phyloP scores from a whole-genome alignment of 2,113 vertebrate species.

The Pandion haliaetus region DNA sequence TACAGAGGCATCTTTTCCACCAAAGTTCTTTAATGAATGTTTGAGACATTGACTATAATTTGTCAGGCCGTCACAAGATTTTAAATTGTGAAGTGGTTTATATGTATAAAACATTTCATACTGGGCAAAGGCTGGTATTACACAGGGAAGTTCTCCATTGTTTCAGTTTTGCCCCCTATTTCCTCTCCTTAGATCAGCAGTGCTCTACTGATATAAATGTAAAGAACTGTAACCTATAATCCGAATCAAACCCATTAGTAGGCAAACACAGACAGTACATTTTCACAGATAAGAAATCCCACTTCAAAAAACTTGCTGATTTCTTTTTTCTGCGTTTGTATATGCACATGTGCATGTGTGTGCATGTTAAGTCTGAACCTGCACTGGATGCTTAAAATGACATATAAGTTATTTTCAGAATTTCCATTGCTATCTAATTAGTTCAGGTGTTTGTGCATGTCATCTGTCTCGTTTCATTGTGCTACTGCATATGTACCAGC shows the following conservation, averaged over 20 bases:
- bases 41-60: too few relatives aligned
- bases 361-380: neutral
- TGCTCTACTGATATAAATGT: neutral
- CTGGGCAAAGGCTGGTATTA: neutral
- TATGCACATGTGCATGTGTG: accelerated
- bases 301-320: neutral
- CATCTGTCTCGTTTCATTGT: neutral
- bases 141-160: neutral
- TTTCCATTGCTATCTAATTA: neutral
- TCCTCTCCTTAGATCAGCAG: neutral
- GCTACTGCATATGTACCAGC: neutral
- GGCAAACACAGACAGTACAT: neutral
- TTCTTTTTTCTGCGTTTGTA: neutral
- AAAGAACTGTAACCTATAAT: neutral
- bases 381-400: neutral
- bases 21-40: too few relatives aligned
- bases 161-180: neutral
- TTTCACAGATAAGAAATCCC: neutral
- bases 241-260: neutral
- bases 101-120: neutral
- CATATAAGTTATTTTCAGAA: neutral
- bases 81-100: neutral
- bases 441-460: neutral
- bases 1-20: too few relatives aligned
- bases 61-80: too few relatives aligned